phyloP scores from a whole-genome alignment of 2,888 invertebrate species.

The Escarpia spicata region DNA sequence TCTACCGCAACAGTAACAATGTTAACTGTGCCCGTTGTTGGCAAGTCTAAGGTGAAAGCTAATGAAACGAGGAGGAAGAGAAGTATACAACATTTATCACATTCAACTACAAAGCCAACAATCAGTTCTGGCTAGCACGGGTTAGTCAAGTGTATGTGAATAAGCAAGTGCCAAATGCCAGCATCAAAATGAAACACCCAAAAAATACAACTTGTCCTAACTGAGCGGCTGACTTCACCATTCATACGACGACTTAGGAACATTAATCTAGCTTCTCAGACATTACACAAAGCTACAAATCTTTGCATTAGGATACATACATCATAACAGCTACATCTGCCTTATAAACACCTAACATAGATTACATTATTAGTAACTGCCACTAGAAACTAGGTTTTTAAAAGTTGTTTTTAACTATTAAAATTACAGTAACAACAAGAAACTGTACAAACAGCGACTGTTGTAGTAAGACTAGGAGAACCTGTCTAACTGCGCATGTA shows the following conservation, averaged over 20 bases:
- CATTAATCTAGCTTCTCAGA: not conserved
- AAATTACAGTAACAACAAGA: slow-evolving; percentile 14
- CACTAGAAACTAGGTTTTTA: not conserved
- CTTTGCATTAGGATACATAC: not conserved
- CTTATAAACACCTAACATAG: not conserved
- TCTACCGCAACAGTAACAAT: slow-evolving; percentile 14
- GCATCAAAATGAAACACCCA: slow-evolving; percentile 16
- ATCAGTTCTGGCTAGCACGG: not conserved
- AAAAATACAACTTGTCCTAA: not conserved
- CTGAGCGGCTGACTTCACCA: not conserved
- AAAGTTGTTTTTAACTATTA: not conserved
- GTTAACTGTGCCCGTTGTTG: not conserved
- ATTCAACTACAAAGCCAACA: slow-evolving; percentile 16
- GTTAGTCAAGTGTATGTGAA: slow-evolving; percentile 5
- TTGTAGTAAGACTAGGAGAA: not conserved
- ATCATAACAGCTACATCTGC: not conserved
- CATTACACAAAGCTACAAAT: not conserved
- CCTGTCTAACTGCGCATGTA: not conserved
- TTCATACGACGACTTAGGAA: not conserved
- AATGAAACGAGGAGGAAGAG: not conserved
- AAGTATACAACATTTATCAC: slow-evolving; percentile 12
- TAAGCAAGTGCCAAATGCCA: slow-evolving; percentile 16
- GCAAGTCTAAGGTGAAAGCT: not conserved
- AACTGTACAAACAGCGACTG: not conserved
- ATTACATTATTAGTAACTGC: not conserved